Base-by-base conservation (phyloP, 2,113 vertebrate species). In the Lipophrys pholis region DNA sequence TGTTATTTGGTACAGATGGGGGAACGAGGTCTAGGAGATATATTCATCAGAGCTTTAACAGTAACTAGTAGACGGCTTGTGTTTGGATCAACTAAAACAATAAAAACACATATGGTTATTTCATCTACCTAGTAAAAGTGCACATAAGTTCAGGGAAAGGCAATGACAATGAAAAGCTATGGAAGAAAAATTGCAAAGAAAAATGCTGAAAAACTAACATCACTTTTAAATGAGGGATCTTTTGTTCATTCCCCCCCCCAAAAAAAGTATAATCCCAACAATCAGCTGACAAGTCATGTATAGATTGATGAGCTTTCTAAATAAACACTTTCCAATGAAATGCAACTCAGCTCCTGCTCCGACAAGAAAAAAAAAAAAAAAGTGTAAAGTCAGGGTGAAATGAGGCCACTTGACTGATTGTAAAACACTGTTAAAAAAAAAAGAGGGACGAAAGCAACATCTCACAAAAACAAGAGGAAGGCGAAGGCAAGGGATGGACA, bases 1-100 rank as follows among this genome's bases (percentile, higher is more conserved):
- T 53, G 51, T 30, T 66, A 9, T 65, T n/a, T 36, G 54, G 56
- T 54, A 70, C 11, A 45, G 1, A 45, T 6, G 43, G 14, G n/a
- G 36, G 21, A 69, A 62, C 42, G 11, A 59, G 74, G 39, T 30
- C n/a, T 3, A 14, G 9, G 39, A 70, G 43, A 71, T 14, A 6
- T 40, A 72, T 52, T 61, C 40, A 55, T 16, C 52, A n/a, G 21
- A 62, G 43, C 21, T 69, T 59, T 54, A 66, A 55, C 73, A 62
- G 76, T 57, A n/a, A 40, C 3, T 21, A 30, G 21, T 12, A 21
- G 14, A 14, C 39, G 46, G 40, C 9, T 41, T 7, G 5, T 55
- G 35, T 17, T 43, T 51, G 30, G 42, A 41, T 43, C n/a, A 46
- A 76, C 41, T 21, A 70, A 59, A 42, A 41, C 36, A 10, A 11